phyloP scores from a whole-genome alignment of 2,113 vertebrate genomes.

The Bothrops jararaca region DNA sequence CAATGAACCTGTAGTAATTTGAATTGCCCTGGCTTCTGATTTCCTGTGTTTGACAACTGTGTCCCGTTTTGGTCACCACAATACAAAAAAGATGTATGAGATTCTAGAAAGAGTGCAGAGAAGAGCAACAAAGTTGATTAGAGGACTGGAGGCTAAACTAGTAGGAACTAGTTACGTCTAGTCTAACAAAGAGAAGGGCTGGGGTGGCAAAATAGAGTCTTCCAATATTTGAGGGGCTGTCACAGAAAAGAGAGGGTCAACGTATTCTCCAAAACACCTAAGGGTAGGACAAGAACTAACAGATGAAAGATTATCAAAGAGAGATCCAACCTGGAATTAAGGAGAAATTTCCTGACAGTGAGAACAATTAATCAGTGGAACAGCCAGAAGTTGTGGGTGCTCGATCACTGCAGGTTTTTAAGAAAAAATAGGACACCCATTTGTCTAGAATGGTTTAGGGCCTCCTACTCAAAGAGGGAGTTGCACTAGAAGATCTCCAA shows the following conservation, averaged over 20 bases:
- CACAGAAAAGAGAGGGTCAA: not conserved
- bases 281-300: not conserved
- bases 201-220: no score
- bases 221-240: no score
- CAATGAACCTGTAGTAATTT: not conserved
- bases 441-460: not conserved
- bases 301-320: not conserved
- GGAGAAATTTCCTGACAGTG: not conserved
- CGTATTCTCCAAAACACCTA: not conserved
- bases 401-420: no score
- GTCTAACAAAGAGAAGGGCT: no score
- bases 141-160: no score
- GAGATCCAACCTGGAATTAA: not conserved
- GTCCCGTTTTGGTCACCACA: not conserved
- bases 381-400: not conserved
- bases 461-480: not conserved
- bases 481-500: not conserved
- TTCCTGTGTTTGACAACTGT: not conserved
- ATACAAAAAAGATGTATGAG: not conserved
- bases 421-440: no score
- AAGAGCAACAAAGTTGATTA: no score
- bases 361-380: not conserved
- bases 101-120: not conserved
- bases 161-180: no score
- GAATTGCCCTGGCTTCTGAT: not conserved